These are phyloP conservation scores for Xenus cinereus DNA, from an alignment of 2,113 vertebrate species.

Conservation along the genomic window DNA sequence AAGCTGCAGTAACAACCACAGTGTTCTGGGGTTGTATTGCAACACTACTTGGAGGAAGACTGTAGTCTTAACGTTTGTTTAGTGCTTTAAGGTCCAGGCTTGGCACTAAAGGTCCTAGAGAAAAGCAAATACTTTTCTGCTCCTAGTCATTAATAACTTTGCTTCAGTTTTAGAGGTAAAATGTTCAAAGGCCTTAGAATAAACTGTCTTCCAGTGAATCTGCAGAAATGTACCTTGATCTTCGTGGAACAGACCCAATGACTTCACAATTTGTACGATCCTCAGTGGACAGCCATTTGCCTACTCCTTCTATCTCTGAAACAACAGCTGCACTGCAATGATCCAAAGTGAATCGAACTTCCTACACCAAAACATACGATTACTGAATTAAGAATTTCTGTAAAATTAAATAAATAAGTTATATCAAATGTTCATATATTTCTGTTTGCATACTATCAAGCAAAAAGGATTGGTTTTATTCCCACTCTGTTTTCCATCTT, in stretches of 20 bases:
- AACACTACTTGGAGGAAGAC: neutral
- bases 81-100: neutral
- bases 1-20: neutral
- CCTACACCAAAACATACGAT: constrained; percentile 58
- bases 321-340: constrained; percentile 75
- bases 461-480: fast-evolving
- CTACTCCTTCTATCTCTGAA: constrained; percentile 82
- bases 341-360: constrained; percentile 83
- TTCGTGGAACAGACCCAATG: constrained; percentile 73
- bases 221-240: constrained; percentile 68
- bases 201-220: neutral
- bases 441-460: neutral
- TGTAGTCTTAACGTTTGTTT: neutral
- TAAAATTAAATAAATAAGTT: neutral
- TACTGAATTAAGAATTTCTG: neutral
- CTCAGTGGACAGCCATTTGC: constrained; percentile 80
- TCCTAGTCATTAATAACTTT: neutral
- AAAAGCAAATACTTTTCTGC: neutral
- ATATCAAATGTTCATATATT: fast-evolving
- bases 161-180: neutral
- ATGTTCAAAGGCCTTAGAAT: neutral
- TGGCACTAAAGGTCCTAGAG: neutral
- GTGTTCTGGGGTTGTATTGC: neutral
- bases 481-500: neutral
- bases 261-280: constrained; percentile 84